Evolutionary conservation across 2,113 vertebrate species (phyloP).

Genomic region (Oenanthe melanoleuca): DNA sequence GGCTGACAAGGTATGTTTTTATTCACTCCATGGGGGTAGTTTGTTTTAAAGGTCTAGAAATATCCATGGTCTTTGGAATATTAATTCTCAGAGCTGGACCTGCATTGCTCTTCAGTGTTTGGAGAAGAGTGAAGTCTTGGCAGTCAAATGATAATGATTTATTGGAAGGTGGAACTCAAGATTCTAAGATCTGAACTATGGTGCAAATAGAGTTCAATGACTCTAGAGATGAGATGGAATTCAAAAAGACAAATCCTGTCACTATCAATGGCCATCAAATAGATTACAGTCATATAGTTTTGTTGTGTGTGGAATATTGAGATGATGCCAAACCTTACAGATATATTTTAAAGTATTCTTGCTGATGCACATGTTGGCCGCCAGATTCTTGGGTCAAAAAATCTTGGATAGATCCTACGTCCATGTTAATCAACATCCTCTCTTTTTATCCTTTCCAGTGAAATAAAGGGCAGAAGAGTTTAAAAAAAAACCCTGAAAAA

Average conservation of each 20-base stretch:
- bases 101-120: background rate
- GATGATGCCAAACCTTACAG: background rate
- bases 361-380: background rate
- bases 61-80: background rate
- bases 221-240: slow-evolving; percentile 27
- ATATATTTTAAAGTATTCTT: slow-evolving; percentile 3
- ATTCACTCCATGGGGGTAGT: background rate
- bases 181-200: background rate
- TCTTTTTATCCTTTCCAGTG: background rate
- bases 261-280: slow-evolving; percentile 43
- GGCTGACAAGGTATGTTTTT: background rate
- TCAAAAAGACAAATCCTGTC: slow-evolving; percentile 50
- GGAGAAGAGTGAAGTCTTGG: background rate
- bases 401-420: background rate
- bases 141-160: slow-evolving; percentile 20
- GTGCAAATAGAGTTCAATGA: slow-evolving; percentile 26
- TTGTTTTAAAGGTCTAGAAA: slow-evolving; percentile 28
- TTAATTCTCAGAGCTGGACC: background rate
- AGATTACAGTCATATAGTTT: background rate
- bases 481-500: background rate
- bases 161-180: slow-evolving; percentile 31
- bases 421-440: background rate
- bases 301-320: slow-evolving; percentile 22
- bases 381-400: slow-evolving; percentile 10
- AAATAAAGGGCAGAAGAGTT: background rate